phyloP scores from a whole-genome alignment of 2,113 vertebrate species.

The Cacatua alba region DNA sequence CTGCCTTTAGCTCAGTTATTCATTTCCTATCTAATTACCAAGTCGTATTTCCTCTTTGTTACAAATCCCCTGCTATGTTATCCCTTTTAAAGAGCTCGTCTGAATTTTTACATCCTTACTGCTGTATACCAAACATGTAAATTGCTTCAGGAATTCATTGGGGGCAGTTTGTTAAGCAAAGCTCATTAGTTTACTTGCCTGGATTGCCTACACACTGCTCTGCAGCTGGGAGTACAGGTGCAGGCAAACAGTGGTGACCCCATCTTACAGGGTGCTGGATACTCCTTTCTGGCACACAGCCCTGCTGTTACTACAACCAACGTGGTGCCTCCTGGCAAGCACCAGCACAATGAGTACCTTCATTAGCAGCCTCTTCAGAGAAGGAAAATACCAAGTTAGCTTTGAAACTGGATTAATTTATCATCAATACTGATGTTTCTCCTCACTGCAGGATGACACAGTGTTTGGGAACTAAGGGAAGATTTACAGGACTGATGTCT shows the following conservation, averaged over 20 bases:
- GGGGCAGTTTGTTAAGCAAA: background rate
- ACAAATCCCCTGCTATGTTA: background rate
- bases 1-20: slow-evolving; percentile 8
- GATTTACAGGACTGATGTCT: background rate
- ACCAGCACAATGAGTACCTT: background rate
- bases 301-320: background rate
- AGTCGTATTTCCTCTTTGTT: background rate
- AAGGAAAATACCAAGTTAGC: background rate
- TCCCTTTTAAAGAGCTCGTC: background rate
- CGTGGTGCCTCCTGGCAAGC: background rate
- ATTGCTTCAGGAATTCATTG: background rate
- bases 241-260: background rate
- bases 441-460: background rate
- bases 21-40: slow-evolving; percentile 4
- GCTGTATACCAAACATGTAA: background rate
- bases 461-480: background rate
- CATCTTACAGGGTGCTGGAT: background rate
- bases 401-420: background rate
- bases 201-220: background rate
- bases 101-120: background rate
- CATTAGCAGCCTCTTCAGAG: background rate
- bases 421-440: background rate
- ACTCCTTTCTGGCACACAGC: background rate
- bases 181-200: slow-evolving; percentile 8
- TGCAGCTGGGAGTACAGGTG: background rate